A percentile compares a stretch with the other conserved stretches of the same genome.
Evolutionary conservation across 2,113 vertebrate genomes (phyloP).

Genomic region (Clupea harengus): DNA sequence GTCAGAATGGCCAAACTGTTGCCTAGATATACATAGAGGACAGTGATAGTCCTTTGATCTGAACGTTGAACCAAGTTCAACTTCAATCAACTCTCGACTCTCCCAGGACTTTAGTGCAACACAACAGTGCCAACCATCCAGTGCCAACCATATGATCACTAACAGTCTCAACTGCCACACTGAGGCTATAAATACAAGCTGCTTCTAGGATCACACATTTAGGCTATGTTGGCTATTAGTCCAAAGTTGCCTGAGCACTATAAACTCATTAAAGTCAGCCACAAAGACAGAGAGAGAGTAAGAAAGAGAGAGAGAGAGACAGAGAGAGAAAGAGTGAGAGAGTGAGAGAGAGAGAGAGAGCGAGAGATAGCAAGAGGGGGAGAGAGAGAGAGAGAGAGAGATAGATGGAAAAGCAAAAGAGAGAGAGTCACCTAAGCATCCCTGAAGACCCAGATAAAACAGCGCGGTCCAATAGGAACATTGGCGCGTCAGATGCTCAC

Average conservation of each 20-base stretch:
- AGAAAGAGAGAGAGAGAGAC: background rate
- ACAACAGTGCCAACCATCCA: no score
- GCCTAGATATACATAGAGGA: no score
- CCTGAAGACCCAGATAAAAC: slow-evolving; percentile 16
- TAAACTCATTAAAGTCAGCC: background rate
- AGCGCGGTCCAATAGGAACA: background rate
- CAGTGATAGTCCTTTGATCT: no score
- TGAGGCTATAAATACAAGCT: no score
- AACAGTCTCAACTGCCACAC: no score
- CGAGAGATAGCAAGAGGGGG: background rate
- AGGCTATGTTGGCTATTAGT: background rate
- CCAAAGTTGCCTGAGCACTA: background rate
- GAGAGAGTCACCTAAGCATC: background rate
- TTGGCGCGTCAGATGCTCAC: background rate
- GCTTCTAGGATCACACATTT: no score
- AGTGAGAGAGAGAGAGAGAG: background rate
- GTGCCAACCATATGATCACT: no score
- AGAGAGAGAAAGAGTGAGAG: background rate
- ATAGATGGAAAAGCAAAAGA: background rate
- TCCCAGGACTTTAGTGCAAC: no score
- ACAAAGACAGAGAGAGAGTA: background rate
- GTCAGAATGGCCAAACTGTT: no score
- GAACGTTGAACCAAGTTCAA: no score
- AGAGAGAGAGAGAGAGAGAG: background rate
- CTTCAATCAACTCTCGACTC: no score